phyloP scores from a whole-genome alignment of 2,888 invertebrate species.

The Chalcosyrphus nemorum region DNA sequence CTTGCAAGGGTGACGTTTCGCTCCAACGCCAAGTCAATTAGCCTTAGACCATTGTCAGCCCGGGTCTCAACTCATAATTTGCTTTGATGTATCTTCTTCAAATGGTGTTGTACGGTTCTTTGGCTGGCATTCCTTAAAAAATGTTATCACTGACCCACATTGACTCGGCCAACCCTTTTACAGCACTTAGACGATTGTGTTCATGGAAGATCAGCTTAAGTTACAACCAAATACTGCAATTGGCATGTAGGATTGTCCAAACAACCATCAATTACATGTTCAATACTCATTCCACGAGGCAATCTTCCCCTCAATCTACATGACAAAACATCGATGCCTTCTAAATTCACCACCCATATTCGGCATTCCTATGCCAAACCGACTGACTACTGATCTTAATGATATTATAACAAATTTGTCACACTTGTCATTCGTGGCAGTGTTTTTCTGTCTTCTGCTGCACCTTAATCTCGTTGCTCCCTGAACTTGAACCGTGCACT shows the following conservation, averaged over 20 bases:
- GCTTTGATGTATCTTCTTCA: too few species aligned
- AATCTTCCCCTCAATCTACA: slow-evolving; percentile 25
- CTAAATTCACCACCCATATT: slow-evolving; percentile 41
- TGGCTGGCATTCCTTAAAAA: not conserved
- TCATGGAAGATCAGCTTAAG: too few species aligned
- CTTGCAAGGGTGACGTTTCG: too few species aligned
- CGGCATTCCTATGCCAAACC: slow-evolving; percentile 30
- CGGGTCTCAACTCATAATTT: too few species aligned
- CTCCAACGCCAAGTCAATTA: too few species aligned
- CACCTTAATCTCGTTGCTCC: slow-evolving; percentile 66
- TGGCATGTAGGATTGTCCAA: not conserved
- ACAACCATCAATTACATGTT: not conserved
- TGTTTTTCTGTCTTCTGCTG: slow-evolving; percentile 63
- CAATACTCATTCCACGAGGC: not conserved
- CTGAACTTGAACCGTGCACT: slow-evolving; percentile 63
- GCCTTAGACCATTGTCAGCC: too few species aligned
- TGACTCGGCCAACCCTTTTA: too few species aligned
- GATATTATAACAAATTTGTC: slow-evolving; percentile 72
- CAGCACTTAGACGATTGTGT: too few species aligned
- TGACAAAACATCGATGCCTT: slow-evolving; percentile 3
- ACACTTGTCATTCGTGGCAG: slow-evolving; percentile 68
- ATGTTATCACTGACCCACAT: not conserved
- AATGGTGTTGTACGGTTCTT: too few species aligned
- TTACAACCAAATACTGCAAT: not conserved
- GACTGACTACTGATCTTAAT: slow-evolving; percentile 42